Percentiles rank a stretch among this genome's conserved stretches.
Evolutionary conservation across 37 sponge, comb jelly and placozoan genomes (phyloP).

Genomic region (Aplysina aerophoba): DNA sequence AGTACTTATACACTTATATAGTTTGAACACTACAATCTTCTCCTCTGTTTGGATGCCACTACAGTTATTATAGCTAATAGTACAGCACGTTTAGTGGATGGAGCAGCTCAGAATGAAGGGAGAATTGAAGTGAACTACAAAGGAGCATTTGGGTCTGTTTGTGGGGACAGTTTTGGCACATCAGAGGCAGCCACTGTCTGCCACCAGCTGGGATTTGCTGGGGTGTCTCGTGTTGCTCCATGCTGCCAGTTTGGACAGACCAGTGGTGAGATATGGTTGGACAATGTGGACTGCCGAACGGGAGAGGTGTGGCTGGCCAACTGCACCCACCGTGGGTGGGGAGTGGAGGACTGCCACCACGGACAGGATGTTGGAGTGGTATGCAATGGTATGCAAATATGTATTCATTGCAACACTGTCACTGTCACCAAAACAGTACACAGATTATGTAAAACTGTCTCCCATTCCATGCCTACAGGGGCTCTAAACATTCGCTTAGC

Average conservation of each 20-base stretch:
- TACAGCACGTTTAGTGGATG: not conserved
- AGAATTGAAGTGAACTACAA: constrained; percentile 15
- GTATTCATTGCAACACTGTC: too few relatives aligned
- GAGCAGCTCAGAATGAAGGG: constrained; percentile 2
- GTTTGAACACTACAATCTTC: too few relatives aligned
- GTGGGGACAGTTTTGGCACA: constrained; percentile 16
- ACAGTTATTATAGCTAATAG: not conserved
- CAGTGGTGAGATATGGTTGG: constrained; percentile 26
- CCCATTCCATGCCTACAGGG: not conserved
- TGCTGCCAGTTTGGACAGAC: constrained; percentile 7
- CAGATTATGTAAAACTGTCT: not conserved
- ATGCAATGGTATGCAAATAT: constrained; percentile 1
- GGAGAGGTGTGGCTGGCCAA: constrained; percentile 19
- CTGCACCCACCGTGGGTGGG: constrained; percentile 34
- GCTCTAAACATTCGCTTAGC: not conserved
- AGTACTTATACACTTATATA: too few relatives aligned
- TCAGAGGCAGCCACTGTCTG: constrained; percentile 1
- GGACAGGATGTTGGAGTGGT: constrained; percentile 15
- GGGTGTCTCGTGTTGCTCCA: not conserved
- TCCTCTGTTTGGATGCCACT: not conserved
- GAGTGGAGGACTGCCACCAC: constrained; percentile 23
- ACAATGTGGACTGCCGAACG: not conserved
- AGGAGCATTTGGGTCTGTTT: not conserved
- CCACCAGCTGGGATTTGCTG: constrained; percentile 28
- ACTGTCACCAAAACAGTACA: too few relatives aligned